phyloP scores from a whole-genome alignment of 2,113 vertebrate genomes.

The Sapajus apella region DNA sequence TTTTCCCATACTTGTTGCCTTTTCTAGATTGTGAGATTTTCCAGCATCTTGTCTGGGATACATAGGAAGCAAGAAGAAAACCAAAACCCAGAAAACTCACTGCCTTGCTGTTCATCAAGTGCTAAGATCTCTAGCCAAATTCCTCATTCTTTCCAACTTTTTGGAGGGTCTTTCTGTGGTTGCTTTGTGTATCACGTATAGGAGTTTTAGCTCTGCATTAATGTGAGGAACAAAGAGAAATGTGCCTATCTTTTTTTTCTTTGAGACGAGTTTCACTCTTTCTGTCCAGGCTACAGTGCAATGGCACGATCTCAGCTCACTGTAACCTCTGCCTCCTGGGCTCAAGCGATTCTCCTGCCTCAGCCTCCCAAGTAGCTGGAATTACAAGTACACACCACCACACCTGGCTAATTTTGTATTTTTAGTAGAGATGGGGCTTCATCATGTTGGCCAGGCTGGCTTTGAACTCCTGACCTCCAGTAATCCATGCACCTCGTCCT shows the following conservation, averaged over 20 bases:
- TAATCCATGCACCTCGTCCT: no score
- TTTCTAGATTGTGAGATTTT: slow-evolving; percentile 1
- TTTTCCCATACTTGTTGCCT: not conserved
- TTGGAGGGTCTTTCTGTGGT: not conserved
- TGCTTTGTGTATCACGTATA: not conserved
- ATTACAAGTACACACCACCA: no score
- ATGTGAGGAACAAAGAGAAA: not conserved
- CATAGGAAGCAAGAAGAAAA: not conserved
- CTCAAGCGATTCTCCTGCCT: no score
- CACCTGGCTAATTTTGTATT: no score
- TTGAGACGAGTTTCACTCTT: not conserved
- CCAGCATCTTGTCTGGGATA: not conserved
- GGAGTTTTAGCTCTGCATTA: not conserved
- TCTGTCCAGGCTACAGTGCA: no score
- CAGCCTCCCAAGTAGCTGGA: no score
- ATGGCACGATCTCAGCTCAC: no score
- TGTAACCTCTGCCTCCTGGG: no score
- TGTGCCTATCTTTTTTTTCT: not conserved
- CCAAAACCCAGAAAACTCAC: not conserved
- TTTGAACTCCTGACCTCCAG: no score
- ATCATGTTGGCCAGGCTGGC: no score
- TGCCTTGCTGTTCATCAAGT: not conserved
- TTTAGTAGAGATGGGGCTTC: no score
- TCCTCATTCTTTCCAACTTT: not conserved
- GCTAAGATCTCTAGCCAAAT: not conserved